Conservation (phyloP, 2,888 invertebrate genomes). For the Thyatira batis region DNA sequence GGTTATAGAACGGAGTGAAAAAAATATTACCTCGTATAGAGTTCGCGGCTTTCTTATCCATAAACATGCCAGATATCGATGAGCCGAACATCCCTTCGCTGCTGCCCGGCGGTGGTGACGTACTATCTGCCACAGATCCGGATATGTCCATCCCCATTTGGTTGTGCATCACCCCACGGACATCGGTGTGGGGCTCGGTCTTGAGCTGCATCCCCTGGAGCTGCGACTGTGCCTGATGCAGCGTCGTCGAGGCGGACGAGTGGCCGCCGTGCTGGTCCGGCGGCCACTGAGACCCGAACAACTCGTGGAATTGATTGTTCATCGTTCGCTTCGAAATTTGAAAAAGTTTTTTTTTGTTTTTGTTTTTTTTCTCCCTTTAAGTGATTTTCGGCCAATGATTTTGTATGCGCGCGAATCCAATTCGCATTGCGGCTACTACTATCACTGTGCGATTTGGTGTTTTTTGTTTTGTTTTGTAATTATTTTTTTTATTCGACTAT, state of each 20-base stretch:
- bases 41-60: constrained; percentile 84
- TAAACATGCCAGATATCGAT: constrained; percentile 74
- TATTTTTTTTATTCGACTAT: constrained; percentile 57
- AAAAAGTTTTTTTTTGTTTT: constrained; percentile 25
- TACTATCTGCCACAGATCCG: constrained; percentile 81
- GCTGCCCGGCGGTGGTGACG: constrained; percentile 82
- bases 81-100: constrained; percentile 75
- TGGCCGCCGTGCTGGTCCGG: constrained; percentile 76
- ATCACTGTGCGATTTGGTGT: constrained; percentile 56
- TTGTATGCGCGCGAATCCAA: constrained; percentile 58
- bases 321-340: constrained; percentile 52
- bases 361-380: constrained; percentile 40
- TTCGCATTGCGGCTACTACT: constrained; percentile 72
- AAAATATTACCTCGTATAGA: constrained; percentile 84
- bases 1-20: neutral
- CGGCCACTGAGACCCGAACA: constrained; percentile 80
- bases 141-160: constrained; percentile 71
- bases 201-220: constrained; percentile 67
- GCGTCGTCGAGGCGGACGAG: constrained; percentile 73
- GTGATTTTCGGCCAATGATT: constrained; percentile 64
- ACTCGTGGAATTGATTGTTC: constrained; percentile 77
- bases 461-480: constrained; percentile 37
- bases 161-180: constrained; percentile 58
- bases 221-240: constrained; percentile 58
- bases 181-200: constrained; percentile 65